Evolutionary conservation across 2,797 vertebrate genomes (phyloP), one percentile per base, ranked within the genome.

Genomic region (Myiotriccus ornatus): DNA sequence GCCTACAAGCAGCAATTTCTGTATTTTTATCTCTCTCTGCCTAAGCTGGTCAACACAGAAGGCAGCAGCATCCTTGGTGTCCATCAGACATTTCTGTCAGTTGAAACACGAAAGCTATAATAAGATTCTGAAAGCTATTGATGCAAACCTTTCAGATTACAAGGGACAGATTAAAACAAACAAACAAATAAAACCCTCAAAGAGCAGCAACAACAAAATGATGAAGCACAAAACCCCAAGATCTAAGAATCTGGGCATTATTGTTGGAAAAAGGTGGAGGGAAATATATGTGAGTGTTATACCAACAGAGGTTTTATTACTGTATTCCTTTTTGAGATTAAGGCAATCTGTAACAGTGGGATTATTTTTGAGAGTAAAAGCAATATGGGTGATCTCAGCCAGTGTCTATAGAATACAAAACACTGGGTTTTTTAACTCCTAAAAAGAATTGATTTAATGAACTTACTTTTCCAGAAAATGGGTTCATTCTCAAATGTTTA

Each of bases 311-410:
- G 5, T 30, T 69, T 91, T 60, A 78, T 80, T 90, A 35, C 30
- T 43, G 37, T 13, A 12, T 25, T 75, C 5, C 24, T 78, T 84
- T 71, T 65, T 57, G 28, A 63, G 63, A 73, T 76, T 69, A 69
- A 73, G 47, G 5, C 9, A 69, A 15, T 62, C 67, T 87, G 30
- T 17, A 18, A 55, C 22, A 65, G 18, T 44, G 44, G 44, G 25
- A 84, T 69, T 92, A 44, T 74, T 90, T 96, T 23, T 85, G 15
- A 46, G 69, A 84, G 37, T 71, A 44, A 88, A 46, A 93, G 30
- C 46, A 80, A 28, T 43, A n/a, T 25, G 15, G 41, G 39, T 76
- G 41, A 52, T 53, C 23, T 82, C 3, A 1, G 24, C 17, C 34
- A 64, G 17, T 32, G 15, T 17, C 59, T 63, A 47, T 22, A 62